Evolutionary conservation across 1,140 invertebrate species (phyloP).

Genomic region (Lasioglossum albipes): DNA sequence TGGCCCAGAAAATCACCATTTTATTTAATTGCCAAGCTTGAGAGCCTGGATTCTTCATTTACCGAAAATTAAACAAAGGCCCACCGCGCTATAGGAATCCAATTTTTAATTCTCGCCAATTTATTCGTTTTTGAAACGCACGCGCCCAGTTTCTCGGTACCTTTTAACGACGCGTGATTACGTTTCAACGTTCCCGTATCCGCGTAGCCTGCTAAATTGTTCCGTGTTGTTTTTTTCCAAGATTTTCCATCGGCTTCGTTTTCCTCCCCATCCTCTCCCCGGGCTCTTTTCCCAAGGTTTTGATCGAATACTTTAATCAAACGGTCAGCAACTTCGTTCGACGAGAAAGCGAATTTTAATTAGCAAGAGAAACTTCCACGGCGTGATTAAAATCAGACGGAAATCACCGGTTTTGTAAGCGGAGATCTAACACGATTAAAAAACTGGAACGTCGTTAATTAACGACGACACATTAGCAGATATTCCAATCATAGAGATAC

Average conservation of each 20-base stretch:
- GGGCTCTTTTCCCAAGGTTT: background rate
- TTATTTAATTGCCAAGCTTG: constrained; percentile 14
- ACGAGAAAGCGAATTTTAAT: constrained; percentile 40
- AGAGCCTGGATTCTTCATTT: constrained; percentile 12
- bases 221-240: too few species aligned
- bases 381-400: constrained; percentile 45
- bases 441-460: constrained; percentile 50
- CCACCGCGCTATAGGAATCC: background rate
- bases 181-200: too few species aligned
- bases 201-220: too few species aligned
- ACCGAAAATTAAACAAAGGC: background rate
- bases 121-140: background rate
- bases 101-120: constrained; percentile 23
- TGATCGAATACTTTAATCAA: constrained; percentile 24
- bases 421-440: constrained; percentile 26
- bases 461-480: constrained; percentile 25
- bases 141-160: too few species aligned
- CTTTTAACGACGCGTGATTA: background rate
- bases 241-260: background rate
- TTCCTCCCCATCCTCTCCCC: too few species aligned
- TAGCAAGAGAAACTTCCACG: constrained; percentile 26
- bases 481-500: constrained; percentile 15
- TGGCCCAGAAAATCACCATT: constrained; percentile 1
- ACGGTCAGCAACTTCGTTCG: constrained; percentile 14
- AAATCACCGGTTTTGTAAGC: constrained; percentile 32